Evolutionary conservation across 2,888 invertebrate species (phyloP).

Genomic region (Eugnorisma glareosa): DNA sequence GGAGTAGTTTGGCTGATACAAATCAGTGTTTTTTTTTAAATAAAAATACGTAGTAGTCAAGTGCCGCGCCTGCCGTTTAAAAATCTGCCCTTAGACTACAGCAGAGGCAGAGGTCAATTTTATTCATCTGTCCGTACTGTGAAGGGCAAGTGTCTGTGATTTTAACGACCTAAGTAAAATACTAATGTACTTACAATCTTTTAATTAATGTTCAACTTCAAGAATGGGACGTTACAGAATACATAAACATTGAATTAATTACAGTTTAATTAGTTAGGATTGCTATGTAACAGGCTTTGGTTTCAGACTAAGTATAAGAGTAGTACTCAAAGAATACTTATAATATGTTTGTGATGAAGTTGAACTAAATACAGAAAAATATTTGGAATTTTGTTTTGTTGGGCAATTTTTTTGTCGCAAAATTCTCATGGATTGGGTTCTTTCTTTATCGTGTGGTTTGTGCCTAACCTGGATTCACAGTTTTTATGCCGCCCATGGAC

Average conservation of each 20-base stretch:
- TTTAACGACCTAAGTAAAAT: conserved; percentile 4
- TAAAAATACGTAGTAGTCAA: not conserved
- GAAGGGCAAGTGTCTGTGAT: conserved; percentile 23
- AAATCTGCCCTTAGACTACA: not conserved
- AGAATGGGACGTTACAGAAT: conserved; percentile 22
- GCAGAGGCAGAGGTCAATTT: conserved; percentile 14
- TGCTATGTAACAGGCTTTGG: conserved; percentile 16
- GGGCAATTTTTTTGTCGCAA: too few species aligned
- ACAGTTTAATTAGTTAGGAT: conserved; percentile 34
- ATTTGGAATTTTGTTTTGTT: too few species aligned
- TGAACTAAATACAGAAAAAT: too few species aligned
- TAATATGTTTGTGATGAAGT: too few species aligned
- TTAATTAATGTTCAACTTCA: conserved; percentile 41
- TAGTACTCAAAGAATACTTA: not conserved
- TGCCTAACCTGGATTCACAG: too few species aligned
- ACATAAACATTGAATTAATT: conserved; percentile 46
- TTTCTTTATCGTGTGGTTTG: too few species aligned
- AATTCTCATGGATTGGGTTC: too few species aligned
- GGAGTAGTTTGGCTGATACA: not conserved
- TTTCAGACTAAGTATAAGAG: conserved; percentile 12
- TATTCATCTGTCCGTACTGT: conserved; percentile 16
- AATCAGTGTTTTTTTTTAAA: not conserved
- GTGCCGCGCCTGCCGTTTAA: not conserved
- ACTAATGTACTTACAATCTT: conserved; percentile 14
- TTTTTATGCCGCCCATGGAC: too few species aligned